Conservation (phyloP, 2,113 vertebrate species). For the Brachyhypopomus gauderio region DNA sequence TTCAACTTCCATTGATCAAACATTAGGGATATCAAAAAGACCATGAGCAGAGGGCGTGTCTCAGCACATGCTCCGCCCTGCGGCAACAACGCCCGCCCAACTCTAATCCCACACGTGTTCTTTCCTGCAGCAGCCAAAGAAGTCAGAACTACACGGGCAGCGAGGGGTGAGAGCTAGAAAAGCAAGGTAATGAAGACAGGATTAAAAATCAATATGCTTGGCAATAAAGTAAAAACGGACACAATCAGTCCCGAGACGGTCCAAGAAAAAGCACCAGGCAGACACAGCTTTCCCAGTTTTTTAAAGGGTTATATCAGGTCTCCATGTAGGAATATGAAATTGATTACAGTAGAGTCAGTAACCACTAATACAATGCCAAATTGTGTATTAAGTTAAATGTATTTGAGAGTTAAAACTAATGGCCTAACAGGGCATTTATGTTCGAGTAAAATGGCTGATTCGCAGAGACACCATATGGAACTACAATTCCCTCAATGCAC, state of each 20-base stretch:
- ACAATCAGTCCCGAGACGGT: background rate
- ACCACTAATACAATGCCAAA: no score
- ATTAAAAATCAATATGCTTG: no score
- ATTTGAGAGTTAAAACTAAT: no score
- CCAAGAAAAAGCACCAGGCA: no score
- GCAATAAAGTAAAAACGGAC: background rate
- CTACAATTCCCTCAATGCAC: slow-evolving; percentile 69
- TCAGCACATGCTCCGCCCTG: slow-evolving; percentile 56
- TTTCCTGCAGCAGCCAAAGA: slow-evolving; percentile 51
- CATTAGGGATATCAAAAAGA: background rate
- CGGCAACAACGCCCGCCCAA: slow-evolving; percentile 67
- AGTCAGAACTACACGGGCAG: slow-evolving; percentile 25
- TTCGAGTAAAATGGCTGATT: slow-evolving; percentile 70
- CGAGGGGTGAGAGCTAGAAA: background rate
- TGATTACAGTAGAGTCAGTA: no score
- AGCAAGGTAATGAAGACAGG: background rate
- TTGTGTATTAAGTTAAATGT: no score
- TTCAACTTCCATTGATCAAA: background rate
- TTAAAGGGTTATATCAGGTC: no score
- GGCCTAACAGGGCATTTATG: background rate
- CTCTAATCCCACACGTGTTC: slow-evolving; percentile 58
- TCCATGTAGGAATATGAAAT: no score
- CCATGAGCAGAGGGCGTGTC: background rate
- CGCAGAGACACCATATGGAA: slow-evolving; percentile 30
- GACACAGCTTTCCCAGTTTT: no score